Evolutionary conservation across 2,113 vertebrate genomes (phyloP).

Genomic region (Forbesichthys agassizii): DNA sequence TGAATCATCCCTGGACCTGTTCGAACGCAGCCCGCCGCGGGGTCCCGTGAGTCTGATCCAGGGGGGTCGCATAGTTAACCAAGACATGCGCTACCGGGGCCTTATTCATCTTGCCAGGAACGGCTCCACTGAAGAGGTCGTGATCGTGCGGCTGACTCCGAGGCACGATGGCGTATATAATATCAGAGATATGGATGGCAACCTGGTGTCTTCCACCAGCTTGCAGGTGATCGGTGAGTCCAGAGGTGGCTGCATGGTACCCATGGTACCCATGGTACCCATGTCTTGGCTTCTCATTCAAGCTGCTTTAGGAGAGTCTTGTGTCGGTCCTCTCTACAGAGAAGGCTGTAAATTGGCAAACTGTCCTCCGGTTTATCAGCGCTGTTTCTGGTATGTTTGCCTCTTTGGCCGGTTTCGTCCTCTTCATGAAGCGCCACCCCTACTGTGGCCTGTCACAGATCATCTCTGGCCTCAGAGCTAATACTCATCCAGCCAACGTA

Average conservation of each 20-base stretch:
- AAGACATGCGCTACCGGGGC: conserved; percentile 56
- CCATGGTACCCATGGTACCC: background rate
- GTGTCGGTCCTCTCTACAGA: conserved; percentile 36
- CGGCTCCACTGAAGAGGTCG: conserved; percentile 47
- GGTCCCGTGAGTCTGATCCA: conserved; percentile 61
- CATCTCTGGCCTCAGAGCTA: conserved; percentile 42
- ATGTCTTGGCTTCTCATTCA: background rate
- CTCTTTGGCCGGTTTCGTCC: conserved; percentile 64
- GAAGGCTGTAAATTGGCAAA: conserved; percentile 55
- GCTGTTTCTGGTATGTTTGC: conserved; percentile 70
- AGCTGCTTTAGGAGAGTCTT: background rate
- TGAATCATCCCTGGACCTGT: conserved; percentile 51
- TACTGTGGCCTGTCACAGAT: conserved; percentile 60
- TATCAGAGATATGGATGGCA: conserved; percentile 63
- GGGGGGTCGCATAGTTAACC: conserved; percentile 57
- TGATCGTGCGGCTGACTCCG: conserved; percentile 57
- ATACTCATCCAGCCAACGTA: conserved; percentile 41
- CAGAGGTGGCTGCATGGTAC: background rate
- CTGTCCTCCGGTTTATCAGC: conserved; percentile 62
- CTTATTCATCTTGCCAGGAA: conserved; percentile 63
- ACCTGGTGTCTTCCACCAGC: conserved; percentile 70
- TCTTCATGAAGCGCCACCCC: conserved; percentile 69
- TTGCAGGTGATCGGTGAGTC: conserved; percentile 69
- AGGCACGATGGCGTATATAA: conserved; percentile 72
- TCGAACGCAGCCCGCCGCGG: conserved; percentile 51